phyloP scores from a whole-genome alignment of 2,888 invertebrate species.

The Hirtodrosophila trivittata region DNA sequence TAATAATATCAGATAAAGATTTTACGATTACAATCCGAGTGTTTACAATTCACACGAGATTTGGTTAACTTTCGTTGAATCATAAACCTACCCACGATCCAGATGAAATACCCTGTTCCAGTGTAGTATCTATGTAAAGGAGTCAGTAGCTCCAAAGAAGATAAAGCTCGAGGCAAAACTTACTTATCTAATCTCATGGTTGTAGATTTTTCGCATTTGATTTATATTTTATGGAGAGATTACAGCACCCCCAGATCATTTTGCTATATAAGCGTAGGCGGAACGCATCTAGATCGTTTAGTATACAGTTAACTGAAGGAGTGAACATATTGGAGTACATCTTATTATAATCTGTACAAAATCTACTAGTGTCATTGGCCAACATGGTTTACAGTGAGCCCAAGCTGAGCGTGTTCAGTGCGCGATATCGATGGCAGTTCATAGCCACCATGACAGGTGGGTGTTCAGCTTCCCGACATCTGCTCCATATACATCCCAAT shows the following conservation, averaged over 20 bases:
- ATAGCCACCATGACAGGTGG: slow-evolving; percentile 70
- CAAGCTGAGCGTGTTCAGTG: slow-evolving; percentile 48
- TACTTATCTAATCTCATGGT: slow-evolving; percentile 53
- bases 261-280: slow-evolving; percentile 51
- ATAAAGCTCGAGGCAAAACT: too few relatives aligned
- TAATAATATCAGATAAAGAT: too few relatives aligned
- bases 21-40: too few relatives aligned
- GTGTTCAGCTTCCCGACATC: slow-evolving; percentile 8
- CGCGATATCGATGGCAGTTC: slow-evolving; percentile 62
- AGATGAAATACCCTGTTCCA: too few relatives aligned
- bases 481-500: not conserved
- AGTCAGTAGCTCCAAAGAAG: slow-evolving; percentile 12
- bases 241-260: slow-evolving; percentile 20
- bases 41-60: too few relatives aligned
- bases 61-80: too few relatives aligned
- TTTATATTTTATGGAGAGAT: slow-evolving; percentile 45
- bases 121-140: slow-evolving; percentile 10
- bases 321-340: slow-evolving; percentile 12
- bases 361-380: slow-evolving; percentile 2
- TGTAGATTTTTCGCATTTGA: too few relatives aligned
- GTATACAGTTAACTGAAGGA: slow-evolving; percentile 32
- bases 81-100: too few relatives aligned
- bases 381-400: slow-evolving; percentile 47
- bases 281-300: slow-evolving; percentile 33
- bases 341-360: too few relatives aligned